phyloP scores from a whole-genome alignment of 2,113 vertebrate genomes.

The Procavia capensis region DNA sequence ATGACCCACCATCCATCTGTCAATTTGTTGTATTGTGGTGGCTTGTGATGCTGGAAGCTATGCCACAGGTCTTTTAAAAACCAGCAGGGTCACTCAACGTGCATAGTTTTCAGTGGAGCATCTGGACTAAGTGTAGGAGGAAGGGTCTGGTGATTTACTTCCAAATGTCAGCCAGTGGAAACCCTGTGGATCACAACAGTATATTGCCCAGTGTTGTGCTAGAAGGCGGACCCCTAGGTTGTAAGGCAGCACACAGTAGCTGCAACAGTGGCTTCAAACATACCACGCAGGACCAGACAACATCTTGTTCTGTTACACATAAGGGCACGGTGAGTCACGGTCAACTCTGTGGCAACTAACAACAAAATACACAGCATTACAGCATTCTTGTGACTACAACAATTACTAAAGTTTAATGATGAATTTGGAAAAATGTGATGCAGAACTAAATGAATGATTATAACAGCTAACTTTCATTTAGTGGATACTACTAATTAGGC shows the following conservation, averaged over 20 bases:
- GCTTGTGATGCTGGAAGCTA: not conserved
- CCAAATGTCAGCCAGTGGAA: not conserved
- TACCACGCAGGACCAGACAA: not conserved
- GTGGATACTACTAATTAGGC: not conserved
- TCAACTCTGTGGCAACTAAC: not conserved
- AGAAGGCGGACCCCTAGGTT: not conserved
- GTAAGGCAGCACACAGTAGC: not conserved
- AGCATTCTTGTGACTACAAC: not conserved
- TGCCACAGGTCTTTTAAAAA: not conserved
- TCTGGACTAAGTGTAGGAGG: not conserved
- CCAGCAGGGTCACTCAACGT: not conserved
- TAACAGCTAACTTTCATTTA: constrained; percentile 3
- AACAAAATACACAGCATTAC: not conserved
- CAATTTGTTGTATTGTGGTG: not conserved
- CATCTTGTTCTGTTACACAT: not conserved
- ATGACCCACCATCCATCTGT: not conserved
- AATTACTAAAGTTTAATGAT: not conserved
- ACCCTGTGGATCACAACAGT: not conserved
- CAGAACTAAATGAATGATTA: not conserved
- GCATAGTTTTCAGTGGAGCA: not conserved
- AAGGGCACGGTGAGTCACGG: too few species aligned
- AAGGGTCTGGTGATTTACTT: not conserved
- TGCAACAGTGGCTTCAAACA: not conserved
- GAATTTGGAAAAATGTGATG: not conserved
- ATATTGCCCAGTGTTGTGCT: not conserved